phyloP scores from a whole-genome alignment of 2,888 invertebrate genomes.

The Athripsodes cinereus region DNA sequence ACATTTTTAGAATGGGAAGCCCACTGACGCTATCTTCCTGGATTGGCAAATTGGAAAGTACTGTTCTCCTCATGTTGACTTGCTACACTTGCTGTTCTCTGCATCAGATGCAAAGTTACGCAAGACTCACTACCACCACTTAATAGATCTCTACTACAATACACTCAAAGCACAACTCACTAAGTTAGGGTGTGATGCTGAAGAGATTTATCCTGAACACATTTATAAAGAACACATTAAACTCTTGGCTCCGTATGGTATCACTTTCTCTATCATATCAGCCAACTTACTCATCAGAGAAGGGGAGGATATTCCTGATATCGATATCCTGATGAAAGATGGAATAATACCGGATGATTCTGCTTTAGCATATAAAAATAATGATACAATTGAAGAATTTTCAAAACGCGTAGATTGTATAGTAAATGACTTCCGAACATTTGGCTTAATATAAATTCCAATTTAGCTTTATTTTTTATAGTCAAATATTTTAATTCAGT shows the following conservation, averaged over 20 bases:
- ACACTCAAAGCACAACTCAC: neutral
- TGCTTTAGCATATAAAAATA: slow-evolving; percentile 1
- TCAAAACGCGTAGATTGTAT: neutral
- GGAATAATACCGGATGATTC: neutral
- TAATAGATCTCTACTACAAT: slow-evolving; percentile 16
- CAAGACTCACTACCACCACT: slow-evolving; percentile 12
- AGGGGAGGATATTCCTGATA: slow-evolving; percentile 6
- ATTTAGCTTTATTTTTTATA: too few species aligned
- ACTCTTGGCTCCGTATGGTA: slow-evolving; percentile 8
- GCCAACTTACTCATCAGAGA: slow-evolving; percentile 10
- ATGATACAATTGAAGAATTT: slow-evolving; percentile 3
- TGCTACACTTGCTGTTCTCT: slow-evolving; percentile 14
- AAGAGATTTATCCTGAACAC: slow-evolving; percentile 15
- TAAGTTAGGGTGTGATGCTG: slow-evolving; percentile 11
- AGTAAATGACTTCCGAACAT: slow-evolving; percentile 4
- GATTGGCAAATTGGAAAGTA: slow-evolving; percentile 21
- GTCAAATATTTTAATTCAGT: too few species aligned
- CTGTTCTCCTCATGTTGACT: slow-evolving; percentile 16
- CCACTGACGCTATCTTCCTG: slow-evolving; percentile 11
- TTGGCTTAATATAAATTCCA: neutral
- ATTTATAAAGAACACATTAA: slow-evolving; percentile 13
- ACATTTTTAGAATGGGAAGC: slow-evolving; percentile 7
- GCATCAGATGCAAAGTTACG: slow-evolving; percentile 6
- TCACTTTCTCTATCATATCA: slow-evolving; percentile 6
- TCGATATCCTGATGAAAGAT: slow-evolving; percentile 1